Percentiles rank a stretch among this genome's conserved stretches.
Evolutionary conservation across 1,140 invertebrate species (phyloP).

Genomic region (Diorhabda carinulata): DNA sequence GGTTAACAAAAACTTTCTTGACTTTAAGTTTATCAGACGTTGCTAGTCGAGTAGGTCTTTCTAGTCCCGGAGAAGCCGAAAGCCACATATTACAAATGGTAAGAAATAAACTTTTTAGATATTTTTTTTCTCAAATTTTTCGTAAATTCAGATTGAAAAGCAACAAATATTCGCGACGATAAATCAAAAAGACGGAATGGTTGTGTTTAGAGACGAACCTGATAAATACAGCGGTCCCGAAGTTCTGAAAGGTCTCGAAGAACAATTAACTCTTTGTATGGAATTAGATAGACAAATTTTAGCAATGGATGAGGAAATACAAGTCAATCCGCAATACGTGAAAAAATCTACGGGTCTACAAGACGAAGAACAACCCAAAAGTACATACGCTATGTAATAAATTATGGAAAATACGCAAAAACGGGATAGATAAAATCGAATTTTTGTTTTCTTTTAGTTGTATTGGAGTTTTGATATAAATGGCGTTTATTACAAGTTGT

Average conservation of each 20-base stretch:
- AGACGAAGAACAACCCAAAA: conserved; percentile 57
- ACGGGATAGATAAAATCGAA: not conserved
- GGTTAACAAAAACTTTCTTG: conserved; percentile 94
- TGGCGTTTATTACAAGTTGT: no score
- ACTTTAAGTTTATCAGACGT: conserved; percentile 92
- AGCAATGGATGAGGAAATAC: conserved; percentile 91
- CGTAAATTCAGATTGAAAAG: conserved; percentile 82
- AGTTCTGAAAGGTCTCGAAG: conserved; percentile 82
- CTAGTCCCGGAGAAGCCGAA: conserved; percentile 83
- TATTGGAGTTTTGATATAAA: not conserved
- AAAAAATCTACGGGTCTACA: conserved; percentile 68
- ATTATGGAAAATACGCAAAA: not conserved
- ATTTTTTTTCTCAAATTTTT: not conserved
- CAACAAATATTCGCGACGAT: conserved; percentile 96
- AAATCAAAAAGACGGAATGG: conserved; percentile 98
- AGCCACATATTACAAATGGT: conserved; percentile 94
- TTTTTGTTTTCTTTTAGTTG: conserved; percentile 5
- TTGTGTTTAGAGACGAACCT: conserved; percentile 92
- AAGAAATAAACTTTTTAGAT: conserved; percentile 32
- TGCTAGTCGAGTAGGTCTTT: conserved; percentile 82
- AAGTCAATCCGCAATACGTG: conserved; percentile 83
- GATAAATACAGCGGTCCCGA: conserved; percentile 89
- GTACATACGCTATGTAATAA: conserved; percentile 51
- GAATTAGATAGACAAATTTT: conserved; percentile 81
- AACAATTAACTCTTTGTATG: conserved; percentile 83